Conservation (phyloP, 2,113 vertebrate genomes). For the Saccopteryx leptura region DNA sequence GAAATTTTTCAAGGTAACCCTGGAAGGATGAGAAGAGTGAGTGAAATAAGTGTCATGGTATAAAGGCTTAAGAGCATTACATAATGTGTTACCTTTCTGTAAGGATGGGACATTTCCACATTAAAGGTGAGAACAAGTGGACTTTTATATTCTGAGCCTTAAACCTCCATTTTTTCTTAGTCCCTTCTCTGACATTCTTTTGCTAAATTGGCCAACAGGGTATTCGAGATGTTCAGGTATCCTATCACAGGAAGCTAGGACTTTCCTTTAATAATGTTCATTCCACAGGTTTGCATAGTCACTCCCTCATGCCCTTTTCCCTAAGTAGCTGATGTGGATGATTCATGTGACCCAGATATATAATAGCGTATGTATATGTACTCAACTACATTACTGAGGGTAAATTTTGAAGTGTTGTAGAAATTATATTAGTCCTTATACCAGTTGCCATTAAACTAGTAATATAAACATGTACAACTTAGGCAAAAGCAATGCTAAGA, state of each 20-base stretch:
- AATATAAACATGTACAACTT: neutral
- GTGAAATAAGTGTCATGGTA: neutral
- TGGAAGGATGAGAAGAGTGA: neutral
- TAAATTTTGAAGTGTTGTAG: neutral
- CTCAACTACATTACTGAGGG: neutral
- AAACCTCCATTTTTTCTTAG: neutral
- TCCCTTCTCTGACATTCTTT: neutral
- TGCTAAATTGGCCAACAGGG: neutral
- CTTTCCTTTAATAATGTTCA: neutral
- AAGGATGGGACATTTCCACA: neutral
- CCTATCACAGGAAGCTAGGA: neutral
- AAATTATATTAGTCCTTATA: neutral
- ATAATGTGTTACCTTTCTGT: neutral
- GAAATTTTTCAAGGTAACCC: slow-evolving; percentile 2
- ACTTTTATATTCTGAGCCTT: neutral
- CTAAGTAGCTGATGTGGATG: neutral
- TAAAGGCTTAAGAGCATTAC: neutral
- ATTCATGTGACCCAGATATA: neutral
- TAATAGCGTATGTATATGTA: neutral
- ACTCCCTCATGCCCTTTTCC: neutral
- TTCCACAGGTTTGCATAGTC: neutral
- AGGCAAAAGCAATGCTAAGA: neutral
- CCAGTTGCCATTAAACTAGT: neutral
- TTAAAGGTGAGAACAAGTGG: neutral
- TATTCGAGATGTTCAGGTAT: neutral